Base-by-base conservation (phyloP, 2,797 vertebrate genomes). In the Stomatorhinus walkeri region DNA sequence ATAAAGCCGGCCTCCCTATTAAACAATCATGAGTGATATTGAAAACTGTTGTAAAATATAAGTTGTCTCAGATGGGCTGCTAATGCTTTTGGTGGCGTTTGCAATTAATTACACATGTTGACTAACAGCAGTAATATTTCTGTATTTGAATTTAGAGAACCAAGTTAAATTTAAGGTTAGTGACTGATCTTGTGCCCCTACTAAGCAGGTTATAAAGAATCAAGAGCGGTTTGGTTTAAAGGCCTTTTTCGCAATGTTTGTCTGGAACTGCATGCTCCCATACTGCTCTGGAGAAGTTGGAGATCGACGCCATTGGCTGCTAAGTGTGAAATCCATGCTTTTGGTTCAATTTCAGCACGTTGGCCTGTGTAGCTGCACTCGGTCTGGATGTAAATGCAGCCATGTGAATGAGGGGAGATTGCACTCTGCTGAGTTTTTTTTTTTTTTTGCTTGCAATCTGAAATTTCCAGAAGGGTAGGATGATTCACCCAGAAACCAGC, bases 1-100 rank as follows among this genome's bases (percentile, higher is more conserved):
- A 22, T 54, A 19, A 85, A 72, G 68, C 88, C 43, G 51, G 12
- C 72, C 24, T 52, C 86, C 64, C 61, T 48, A 81, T 48, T 56
- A 56, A 28, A 22, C 76, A 22, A 51, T 4, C 3, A 87, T 51
- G 1, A 19, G 24, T 16, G 79, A 85, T 88, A 49, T 87, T 85
- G 90, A 88, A 91, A 90, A 89, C 89, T 92, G 90, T 87, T 91
- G 90, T 68, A 56, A 89, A 90, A 88, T 54, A 84, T 83, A 48
- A 72, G 88, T 91, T 87, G 85, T 90, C 88, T 91, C 54, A n/a
- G 5, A 89, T 88, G 87, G 84, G 87, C 83, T 87, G 83, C 79
- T 72, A 36, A 72, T 72, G 64, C 12, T 72, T 72, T 72, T 91
- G 90, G 91, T 89, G 84, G 87, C 87, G 88, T 40, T 43, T 76